Percentiles rank a stretch among this genome's conserved stretches.
phyloP scores from a whole-genome alignment of 2,113 vertebrate genomes.

The Bucco capensis region DNA sequence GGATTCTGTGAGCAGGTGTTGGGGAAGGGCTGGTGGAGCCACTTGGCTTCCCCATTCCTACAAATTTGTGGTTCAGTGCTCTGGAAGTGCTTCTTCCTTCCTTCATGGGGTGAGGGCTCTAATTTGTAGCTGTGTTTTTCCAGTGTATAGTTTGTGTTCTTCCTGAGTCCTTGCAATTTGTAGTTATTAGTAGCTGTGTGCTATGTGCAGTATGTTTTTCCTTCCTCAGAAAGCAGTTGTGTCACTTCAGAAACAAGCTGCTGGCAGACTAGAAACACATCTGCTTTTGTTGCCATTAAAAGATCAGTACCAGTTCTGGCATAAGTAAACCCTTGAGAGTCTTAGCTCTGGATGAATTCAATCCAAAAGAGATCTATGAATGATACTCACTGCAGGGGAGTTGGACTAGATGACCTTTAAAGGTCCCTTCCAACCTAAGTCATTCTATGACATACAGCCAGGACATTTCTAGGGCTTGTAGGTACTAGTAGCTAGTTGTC shows the following conservation, averaged over 20 bases:
- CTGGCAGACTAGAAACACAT: background rate
- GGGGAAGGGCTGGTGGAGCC: background rate
- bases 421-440: background rate
- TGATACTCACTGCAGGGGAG: rapidly evolving
- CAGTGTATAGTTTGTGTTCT: background rate
- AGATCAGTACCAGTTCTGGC: background rate
- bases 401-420: background rate
- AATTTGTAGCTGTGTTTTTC: background rate
- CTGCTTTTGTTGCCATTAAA: rapidly evolving
- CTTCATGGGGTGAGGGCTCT: background rate
- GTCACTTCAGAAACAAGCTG: background rate
- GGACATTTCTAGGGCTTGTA: rapidly evolving
- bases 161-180: background rate
- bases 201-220: rapidly evolving
- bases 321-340: background rate
- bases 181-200: background rate
- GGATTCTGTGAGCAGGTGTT: background rate
- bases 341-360: background rate
- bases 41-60: background rate
- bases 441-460: background rate
- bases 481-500: background rate
- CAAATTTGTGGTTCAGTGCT: rapidly evolving
- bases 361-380: background rate
- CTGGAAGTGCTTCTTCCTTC: background rate
- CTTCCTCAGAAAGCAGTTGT: background rate